These are phyloP conservation scores for Centroberyx gerrardi DNA, from an alignment of 2,797 vertebrate genomes.

Conservation along the genomic window DNA sequence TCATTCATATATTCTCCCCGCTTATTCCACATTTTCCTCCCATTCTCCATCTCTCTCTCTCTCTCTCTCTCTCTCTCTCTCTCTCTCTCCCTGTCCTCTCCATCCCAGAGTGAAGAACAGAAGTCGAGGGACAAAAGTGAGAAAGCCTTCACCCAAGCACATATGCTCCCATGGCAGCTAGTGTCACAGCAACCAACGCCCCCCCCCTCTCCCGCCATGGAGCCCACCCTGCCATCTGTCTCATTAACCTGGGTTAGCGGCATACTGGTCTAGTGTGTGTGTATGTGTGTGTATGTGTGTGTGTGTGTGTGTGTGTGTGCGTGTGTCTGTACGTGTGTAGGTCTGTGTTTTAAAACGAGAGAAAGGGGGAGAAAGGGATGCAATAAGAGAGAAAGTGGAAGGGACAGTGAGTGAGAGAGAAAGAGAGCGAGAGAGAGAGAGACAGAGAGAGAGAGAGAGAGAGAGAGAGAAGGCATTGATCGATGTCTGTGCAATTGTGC, in stretches of 20 bases:
- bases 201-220: slow-evolving; percentile 28
- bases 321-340: not conserved
- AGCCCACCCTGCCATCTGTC: slow-evolving; percentile 72
- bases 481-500: slow-evolving; percentile 40
- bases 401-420: not conserved
- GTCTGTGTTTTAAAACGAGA: slow-evolving; percentile 11
- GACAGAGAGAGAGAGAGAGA: not conserved
- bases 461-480: slow-evolving; percentile 26
- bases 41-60: not conserved
- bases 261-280: slow-evolving; percentile 4
- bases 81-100: slow-evolving; percentile 1
- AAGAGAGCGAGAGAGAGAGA: not conserved
- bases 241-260: slow-evolving; percentile 56
- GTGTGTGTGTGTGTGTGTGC: not conserved
- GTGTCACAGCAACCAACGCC: slow-evolving; percentile 31
- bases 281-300: slow-evolving; percentile 1
- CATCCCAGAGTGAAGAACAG: slow-evolving; percentile 17
- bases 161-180: slow-evolving; percentile 47
- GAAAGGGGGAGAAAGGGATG: slow-evolving; percentile 7
- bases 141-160: slow-evolving; percentile 28
- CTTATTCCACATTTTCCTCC: not conserved
- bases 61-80: not conserved
- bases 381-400: not conserved
- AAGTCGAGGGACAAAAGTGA: slow-evolving; percentile 27
- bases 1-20: not conserved